Base-by-base conservation (phyloP, 2,797 vertebrate species). In the Spondyliosoma cantharus region DNA sequence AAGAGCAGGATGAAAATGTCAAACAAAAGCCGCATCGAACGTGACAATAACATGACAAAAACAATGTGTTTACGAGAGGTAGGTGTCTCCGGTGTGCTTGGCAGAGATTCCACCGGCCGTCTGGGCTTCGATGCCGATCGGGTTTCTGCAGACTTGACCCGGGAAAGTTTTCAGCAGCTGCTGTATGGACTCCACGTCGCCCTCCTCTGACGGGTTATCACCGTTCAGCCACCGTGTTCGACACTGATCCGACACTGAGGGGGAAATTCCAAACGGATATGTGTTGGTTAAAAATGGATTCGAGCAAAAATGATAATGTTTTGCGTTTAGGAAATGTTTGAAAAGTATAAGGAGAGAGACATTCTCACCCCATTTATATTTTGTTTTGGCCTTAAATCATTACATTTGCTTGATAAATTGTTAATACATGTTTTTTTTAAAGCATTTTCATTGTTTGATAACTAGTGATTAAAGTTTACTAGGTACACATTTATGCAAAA, bases 181-280 rank as follows among this genome's bases (percentile, higher is more conserved):
- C n/a, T 24, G 45, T 11, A 90, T 67, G 66, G 90, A 80, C 80
- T 93, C 92, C 1, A 90, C 84, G 2, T 91, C 76, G 0, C 91
- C 89, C 45, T 75, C 73, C 0, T 62, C 71, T 2, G 77, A 81
- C 0, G 88, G 69, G n/a, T 60, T 22, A 57, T 89, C 88, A 7
- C 76, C 48, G 73, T 62, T 89, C 50, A 93, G 57, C 89, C 83
- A 91, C 43, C 49, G 58, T 1, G 90, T 93, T 7, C 85, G 86
- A 71, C 92, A 92, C 61, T 80, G 83, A 63, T 81, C 64, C 1
- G 86, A 49, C 57, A 80, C 85, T 90, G 59, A 29, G 59, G 0
- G 0, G n/a, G 27, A 32, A 3, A 53, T 29, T 3, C 49, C 8
- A 76, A 16, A 45, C 7, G 12, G 29, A 48, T 11, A 24, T 22